Conservation (phyloP, 2,113 vertebrate genomes). For the Dissostichus mawsoni region DNA sequence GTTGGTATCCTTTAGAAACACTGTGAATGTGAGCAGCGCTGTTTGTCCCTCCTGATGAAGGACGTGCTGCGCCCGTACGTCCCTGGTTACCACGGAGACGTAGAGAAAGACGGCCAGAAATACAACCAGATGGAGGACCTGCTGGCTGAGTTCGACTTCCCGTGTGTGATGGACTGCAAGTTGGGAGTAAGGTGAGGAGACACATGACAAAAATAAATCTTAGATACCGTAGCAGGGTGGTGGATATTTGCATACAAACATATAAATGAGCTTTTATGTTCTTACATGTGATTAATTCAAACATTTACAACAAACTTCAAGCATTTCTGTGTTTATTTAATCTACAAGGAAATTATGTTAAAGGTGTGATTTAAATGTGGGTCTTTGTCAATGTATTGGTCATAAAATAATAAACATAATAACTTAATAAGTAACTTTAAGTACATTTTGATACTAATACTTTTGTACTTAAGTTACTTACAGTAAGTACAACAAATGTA, state of each 20-base stretch:
- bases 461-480: not conserved
- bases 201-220: not conserved
- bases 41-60: constrained; percentile 92
- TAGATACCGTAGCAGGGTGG: not conserved
- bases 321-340: not conserved
- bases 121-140: constrained; percentile 99
- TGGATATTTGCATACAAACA: too few species aligned
- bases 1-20: constrained; percentile 84
- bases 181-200: constrained; percentile 91
- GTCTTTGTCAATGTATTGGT: not conserved
- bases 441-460: not conserved
- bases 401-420: not conserved
- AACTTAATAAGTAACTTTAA: too few species aligned
- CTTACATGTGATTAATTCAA: too few species aligned
- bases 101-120: constrained; percentile 95
- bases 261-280: too few species aligned
- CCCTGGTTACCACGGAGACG: constrained; percentile 94
- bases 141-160: constrained; percentile 94
- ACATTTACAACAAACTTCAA: too few species aligned
- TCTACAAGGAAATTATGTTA: too few species aligned
- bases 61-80: constrained; percentile 93
- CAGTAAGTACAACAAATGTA: too few species aligned
- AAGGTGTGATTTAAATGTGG: not conserved
- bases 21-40: constrained; percentile 97
- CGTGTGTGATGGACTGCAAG: constrained; percentile 99